phyloP scores from a whole-genome alignment of 2,113 vertebrate species.

The Canis aureus region DNA sequence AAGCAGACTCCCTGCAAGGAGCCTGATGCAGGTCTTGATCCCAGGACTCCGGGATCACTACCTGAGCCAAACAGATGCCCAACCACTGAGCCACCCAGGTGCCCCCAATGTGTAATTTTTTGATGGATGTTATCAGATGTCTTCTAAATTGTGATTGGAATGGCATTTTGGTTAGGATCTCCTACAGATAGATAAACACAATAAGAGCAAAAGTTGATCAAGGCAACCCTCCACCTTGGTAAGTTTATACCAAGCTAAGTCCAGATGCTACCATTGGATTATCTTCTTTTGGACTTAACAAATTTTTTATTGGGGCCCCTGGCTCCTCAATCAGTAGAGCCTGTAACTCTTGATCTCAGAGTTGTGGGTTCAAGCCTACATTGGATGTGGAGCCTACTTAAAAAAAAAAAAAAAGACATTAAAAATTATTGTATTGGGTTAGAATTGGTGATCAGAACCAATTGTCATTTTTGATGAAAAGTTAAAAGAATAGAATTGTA shows the following conservation, averaged over 20 bases:
- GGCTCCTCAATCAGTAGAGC: neutral
- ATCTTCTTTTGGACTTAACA: neutral
- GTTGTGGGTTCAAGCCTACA: neutral
- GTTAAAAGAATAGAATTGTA: conserved; percentile 36
- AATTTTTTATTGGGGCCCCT: neutral
- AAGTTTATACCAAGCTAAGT: neutral
- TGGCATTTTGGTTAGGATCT: conserved; percentile 10
- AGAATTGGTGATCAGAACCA: conserved; percentile 28
- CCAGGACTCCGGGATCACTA: too few relatives aligned
- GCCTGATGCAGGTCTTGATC: too few relatives aligned
- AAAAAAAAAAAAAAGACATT: neutral
- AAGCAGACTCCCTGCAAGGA: too few relatives aligned
- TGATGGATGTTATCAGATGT: conserved; percentile 72
- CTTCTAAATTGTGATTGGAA: conserved; percentile 68
- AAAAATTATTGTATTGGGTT: neutral
- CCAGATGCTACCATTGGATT: neutral
- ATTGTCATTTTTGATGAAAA: neutral
- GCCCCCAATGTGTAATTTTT: conserved; percentile 75
- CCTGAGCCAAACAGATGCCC: too few relatives aligned
- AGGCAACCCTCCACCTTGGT: neutral
- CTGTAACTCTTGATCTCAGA: neutral
- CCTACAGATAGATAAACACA: neutral
- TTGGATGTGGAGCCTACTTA: neutral
- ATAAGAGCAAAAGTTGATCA: neutral
- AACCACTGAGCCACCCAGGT: too few relatives aligned